Conservation (phyloP, 2,888 invertebrate species). For the Parelbella ahira region DNA sequence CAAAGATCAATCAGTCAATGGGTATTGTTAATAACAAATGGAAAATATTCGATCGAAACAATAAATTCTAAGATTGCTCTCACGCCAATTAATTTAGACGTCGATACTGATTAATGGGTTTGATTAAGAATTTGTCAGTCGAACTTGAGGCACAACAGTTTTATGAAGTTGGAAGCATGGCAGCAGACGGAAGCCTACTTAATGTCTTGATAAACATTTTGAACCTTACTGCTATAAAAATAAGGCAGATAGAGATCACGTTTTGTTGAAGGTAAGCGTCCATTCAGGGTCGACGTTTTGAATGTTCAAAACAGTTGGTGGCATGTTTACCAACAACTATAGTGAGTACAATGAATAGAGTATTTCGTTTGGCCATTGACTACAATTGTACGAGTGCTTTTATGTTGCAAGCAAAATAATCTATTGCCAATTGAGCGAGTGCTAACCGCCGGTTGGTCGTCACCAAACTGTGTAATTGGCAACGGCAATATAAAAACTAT, state of each 20-base stretch:
- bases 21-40: no score
- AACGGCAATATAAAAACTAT: no score
- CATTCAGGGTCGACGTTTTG: conserved; percentile 13
- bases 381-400: conserved; percentile 8
- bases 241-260: no score
- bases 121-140: conserved; percentile 1
- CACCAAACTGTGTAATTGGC: no score
- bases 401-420: conserved; percentile 5
- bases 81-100: background rate
- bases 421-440: conserved; percentile 4
- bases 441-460: no score
- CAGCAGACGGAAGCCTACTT: conserved; percentile 30
- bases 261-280: conserved; percentile 18
- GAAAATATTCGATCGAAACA: no score
- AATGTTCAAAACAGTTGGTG: conserved; percentile 8
- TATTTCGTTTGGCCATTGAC: conserved; percentile 12
- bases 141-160: conserved; percentile 13
- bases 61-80: no score
- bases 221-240: conserved; percentile 5
- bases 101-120: background rate
- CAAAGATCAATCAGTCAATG: no score
- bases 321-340: conserved; percentile 10
- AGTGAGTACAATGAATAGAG: conserved; percentile 7
- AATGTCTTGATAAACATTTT: conserved; percentile 8
- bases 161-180: conserved; percentile 22